Evolutionary conservation across 2,113 vertebrate species (phyloP).

Genomic region (Mobula birostris): DNA sequence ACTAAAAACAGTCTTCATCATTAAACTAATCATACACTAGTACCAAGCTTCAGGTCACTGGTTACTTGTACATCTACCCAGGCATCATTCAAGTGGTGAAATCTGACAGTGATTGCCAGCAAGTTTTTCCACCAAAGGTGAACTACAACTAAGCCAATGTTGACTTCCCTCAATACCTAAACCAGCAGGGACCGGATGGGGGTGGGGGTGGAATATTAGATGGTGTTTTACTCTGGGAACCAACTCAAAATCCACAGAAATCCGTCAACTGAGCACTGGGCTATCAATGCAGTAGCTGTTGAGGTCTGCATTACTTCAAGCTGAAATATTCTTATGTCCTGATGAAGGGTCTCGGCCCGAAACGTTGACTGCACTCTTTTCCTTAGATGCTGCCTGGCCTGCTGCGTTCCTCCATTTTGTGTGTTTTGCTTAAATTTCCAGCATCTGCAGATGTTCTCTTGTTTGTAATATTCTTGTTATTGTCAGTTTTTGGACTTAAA

Average conservation of each 20-base stretch:
- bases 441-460: no score
- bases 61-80: neutral
- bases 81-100: neutral
- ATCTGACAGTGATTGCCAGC: neutral
- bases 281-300: neutral
- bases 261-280: neutral
- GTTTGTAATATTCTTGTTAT: neutral
- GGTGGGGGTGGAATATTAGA: neutral
- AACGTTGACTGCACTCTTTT: no score
- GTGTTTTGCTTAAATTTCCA: no score
- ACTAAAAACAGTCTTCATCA: neutral
- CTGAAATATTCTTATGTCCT: neutral
- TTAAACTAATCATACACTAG: neutral
- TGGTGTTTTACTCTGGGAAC: neutral
- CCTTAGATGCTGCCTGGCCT: no score
- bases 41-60: neutral
- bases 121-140: neutral
- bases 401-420: no score
- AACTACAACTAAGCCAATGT: neutral
- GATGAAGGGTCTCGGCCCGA: no score
- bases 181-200: neutral
- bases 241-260: neutral
- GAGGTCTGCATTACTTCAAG: neutral
- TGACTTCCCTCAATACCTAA: neutral
- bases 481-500: neutral